Evolutionary conservation across 2,797 vertebrate genomes (phyloP).

Genomic region (Mus minutoides): DNA sequence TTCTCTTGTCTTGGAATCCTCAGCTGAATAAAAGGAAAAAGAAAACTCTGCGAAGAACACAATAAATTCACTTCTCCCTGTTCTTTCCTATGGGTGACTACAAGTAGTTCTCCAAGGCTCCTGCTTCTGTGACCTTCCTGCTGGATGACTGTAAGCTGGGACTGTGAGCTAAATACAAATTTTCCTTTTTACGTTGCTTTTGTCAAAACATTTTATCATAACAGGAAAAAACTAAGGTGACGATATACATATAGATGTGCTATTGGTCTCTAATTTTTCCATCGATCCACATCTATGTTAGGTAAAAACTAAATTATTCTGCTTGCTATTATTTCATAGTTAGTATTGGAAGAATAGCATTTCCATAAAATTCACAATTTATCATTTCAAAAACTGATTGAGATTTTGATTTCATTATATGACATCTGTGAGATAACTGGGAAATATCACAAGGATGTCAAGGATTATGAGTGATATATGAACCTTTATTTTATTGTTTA

Average conservation of each 20-base stretch:
- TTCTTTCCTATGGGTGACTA: not conserved
- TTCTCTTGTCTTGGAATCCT: not conserved
- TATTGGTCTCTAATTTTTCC: not conserved
- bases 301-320: not conserved
- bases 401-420: not conserved
- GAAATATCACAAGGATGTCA: not conserved
- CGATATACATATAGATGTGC: no score
- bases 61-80: no score
- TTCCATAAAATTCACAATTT: not conserved
- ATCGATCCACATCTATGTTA: not conserved
- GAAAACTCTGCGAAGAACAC: no score
- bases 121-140: not conserved
- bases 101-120: not conserved
- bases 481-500: not conserved
- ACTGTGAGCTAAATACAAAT: not conserved
- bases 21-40: not conserved
- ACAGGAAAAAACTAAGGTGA: not conserved
- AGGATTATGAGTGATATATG: not conserved
- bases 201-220: not conserved
- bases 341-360: not conserved
- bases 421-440: not conserved
- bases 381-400: not conserved
- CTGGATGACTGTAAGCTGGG: not conserved
- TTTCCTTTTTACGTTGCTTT: not conserved
- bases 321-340: not conserved